phyloP scores from a whole-genome alignment of 2,888 invertebrate genomes.

The Parnassius apollo region DNA sequence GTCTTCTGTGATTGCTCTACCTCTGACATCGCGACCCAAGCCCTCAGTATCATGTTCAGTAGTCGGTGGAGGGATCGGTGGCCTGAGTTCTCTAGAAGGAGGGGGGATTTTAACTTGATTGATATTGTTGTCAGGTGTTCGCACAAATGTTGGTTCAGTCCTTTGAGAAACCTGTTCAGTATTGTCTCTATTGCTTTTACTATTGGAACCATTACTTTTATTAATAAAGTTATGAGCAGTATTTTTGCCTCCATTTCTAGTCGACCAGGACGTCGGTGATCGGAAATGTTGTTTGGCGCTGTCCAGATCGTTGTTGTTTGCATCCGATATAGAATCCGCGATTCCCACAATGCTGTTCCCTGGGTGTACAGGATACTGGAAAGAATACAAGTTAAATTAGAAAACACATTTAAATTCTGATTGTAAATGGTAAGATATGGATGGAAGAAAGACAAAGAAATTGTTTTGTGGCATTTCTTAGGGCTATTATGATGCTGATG shows the following conservation, averaged over 20 bases:
- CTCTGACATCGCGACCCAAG: constrained; percentile 43
- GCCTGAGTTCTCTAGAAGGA: constrained; percentile 51
- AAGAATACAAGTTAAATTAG: constrained; percentile 28
- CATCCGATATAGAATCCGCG: constrained; percentile 64
- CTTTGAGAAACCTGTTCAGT: constrained; percentile 17
- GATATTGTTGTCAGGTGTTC: constrained; percentile 35
- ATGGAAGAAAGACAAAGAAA: too few relatives aligned
- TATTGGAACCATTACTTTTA: constrained; percentile 33
- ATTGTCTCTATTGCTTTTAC: constrained; percentile 21
- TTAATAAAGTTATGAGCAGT: background rate
- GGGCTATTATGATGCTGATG: too few relatives aligned
- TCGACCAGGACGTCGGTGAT: constrained; percentile 80
- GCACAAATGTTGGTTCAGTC: constrained; percentile 45
- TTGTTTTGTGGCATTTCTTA: too few relatives aligned
- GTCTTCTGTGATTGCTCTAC: constrained; percentile 43
- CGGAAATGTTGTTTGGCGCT: constrained; percentile 72
- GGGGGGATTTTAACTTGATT: constrained; percentile 36
- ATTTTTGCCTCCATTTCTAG: constrained; percentile 41
- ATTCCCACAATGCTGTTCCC: constrained; percentile 67
- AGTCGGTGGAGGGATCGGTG: constrained; percentile 50
- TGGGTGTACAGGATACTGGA: constrained; percentile 66
- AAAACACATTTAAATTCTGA: too few relatives aligned
- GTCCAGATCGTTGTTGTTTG: constrained; percentile 62
- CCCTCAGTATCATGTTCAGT: constrained; percentile 46
- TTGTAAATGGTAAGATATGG: too few relatives aligned